Base-by-base conservation (phyloP, 1,140 invertebrate species). In the Drosophila erecta region DNA sequence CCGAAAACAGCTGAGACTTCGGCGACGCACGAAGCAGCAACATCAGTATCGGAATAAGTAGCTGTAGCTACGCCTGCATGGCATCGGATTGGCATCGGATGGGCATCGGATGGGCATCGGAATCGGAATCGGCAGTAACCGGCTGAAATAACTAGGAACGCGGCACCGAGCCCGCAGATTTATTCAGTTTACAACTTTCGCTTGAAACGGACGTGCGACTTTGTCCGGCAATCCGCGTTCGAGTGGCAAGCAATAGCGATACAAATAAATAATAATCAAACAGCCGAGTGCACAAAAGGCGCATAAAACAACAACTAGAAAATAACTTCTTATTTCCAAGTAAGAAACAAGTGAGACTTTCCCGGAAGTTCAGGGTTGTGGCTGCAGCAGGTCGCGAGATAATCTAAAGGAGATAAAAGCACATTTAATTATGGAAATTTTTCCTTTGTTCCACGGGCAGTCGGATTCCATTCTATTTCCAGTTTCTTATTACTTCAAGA, bases 171-270 rank as follows among this genome's bases (percentile, higher is more conserved):
- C 37, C 75, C 73, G 74, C 62, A 83, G 84, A 84, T 77, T 87
- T 87, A 87, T 87, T 87, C 84, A 50, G 79, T 77, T 84, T 70
- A 79, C 76, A 89, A 89, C 84, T 80, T 84, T 84, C 76, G 84
- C 47, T 76, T 57, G 84, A 60, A 73, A 59, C 84, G 80, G 84
- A 84, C 85, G 84, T 87, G 80, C 66, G 60, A 60, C 60, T 81
- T 33, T 70, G 56, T 61, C 40, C 64, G 49, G 40, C 38, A 17
- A 55, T 40, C 43, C 33, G 59, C 24, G 55, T 67, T 53, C 40
- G 56, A 67, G 58, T 58, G 71, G 27, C 54, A 27, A 74, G 55
- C 59, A 64, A 79, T 55, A 62, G 20, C 56, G 33, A 44, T 24
- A 33, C 46, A 64, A 70, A 55, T 37, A 54, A 47, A 54, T 46